Conservation (phyloP, 2,888 invertebrate genomes). For the Scrobipalpa costella region DNA sequence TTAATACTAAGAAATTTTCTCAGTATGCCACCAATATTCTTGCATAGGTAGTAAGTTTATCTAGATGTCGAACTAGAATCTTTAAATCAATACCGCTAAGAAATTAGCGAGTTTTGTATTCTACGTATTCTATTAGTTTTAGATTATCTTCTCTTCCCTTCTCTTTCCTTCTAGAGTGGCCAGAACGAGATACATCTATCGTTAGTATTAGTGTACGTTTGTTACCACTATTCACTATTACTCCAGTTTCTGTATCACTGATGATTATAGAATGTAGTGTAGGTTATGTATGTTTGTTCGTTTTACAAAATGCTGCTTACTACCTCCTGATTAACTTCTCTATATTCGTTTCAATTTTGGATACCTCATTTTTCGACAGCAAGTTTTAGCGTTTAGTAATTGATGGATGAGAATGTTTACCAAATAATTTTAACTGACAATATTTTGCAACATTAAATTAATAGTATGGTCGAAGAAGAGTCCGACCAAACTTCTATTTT, state of each 20-base stretch:
- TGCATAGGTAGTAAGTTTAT: neutral
- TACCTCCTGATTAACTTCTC: too few species aligned
- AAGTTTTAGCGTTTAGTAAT: too few species aligned
- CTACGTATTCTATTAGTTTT: slow-evolving; percentile 8
- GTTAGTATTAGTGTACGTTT: neutral
- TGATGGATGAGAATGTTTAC: too few species aligned
- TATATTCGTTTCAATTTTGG: too few species aligned
- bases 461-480: too few species aligned
- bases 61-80: neutral
- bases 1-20: neutral
- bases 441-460: too few species aligned
- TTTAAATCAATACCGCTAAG: slow-evolving; percentile 31
- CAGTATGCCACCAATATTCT: neutral
- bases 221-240: neutral
- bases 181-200: slow-evolving; percentile 43
- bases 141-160: slow-evolving; percentile 35
- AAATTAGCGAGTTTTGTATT: slow-evolving; percentile 35
- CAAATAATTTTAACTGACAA: too few species aligned
- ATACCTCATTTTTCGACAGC: too few species aligned
- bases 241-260: neutral
- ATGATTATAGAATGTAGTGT: neutral
- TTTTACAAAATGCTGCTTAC: too few species aligned
- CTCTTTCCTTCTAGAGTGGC: slow-evolving; percentile 58
- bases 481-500: too few species aligned
- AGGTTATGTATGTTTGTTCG: neutral